Evolutionary conservation across 2,797 vertebrate species (phyloP).

Genomic region (Chaetophractus vellerosus): DNA sequence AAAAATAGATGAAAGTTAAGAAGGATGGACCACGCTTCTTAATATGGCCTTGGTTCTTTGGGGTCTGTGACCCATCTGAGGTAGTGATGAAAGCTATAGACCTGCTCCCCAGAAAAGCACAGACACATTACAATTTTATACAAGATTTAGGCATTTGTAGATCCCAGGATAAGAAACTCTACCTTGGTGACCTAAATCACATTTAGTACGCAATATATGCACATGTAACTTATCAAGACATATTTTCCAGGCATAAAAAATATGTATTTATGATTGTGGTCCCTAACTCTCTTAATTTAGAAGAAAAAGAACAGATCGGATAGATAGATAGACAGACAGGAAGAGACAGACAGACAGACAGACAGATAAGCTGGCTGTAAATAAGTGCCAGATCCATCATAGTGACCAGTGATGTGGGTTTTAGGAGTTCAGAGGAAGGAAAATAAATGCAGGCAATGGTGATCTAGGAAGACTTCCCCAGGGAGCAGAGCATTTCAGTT

Average conservation of each 20-base stretch:
- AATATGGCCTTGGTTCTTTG: background rate
- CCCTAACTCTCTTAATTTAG: background rate
- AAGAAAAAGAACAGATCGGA: background rate
- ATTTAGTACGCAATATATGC: background rate
- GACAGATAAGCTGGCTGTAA: background rate
- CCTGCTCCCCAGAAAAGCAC: background rate
- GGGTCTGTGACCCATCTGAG: background rate
- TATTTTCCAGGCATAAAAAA: constrained; percentile 24
- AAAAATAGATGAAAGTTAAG: background rate
- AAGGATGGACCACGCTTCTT: background rate
- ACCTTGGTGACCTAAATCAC: background rate
- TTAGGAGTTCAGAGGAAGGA: background rate
- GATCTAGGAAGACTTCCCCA: background rate
- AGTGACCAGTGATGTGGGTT: background rate
- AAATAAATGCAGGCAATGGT: background rate
- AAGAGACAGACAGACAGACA: background rate
- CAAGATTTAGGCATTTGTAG: background rate
- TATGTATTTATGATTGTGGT: background rate
- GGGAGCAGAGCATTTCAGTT: constrained; percentile 13
- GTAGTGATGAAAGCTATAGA: background rate
- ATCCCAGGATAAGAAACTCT: background rate
- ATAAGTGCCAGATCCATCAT: background rate
- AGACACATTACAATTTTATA: background rate
- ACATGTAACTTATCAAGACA: background rate
- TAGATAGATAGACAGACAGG: background rate